Percentiles rank a stretch among this genome's conserved stretches.
Conservation (phyloP, 1,140 invertebrate species). For the Mycetomoellerius zeteki region DNA sequence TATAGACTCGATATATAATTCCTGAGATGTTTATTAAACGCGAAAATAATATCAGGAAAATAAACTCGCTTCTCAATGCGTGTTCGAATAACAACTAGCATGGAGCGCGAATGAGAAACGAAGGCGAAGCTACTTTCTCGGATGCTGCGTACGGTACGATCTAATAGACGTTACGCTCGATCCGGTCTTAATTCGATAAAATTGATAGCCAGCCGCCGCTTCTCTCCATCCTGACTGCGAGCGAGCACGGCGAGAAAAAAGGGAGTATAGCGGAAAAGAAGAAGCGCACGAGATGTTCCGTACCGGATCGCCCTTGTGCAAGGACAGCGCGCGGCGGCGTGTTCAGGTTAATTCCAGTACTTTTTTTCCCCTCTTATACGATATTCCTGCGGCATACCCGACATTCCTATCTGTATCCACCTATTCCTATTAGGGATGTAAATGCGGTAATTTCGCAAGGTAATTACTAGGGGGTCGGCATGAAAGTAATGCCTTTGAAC, state of each 20-base stretch:
- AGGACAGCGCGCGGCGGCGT: slow-evolving; percentile 73
- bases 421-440: slow-evolving; percentile 83
- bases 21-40: slow-evolving; percentile 23
- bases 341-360: slow-evolving; percentile 74
- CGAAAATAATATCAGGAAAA: slow-evolving; percentile 35
- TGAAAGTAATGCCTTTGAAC: slow-evolving; percentile 80
- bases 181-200: slow-evolving; percentile 76
- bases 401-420: slow-evolving; percentile 81
- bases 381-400: slow-evolving; percentile 76
- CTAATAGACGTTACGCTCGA: slow-evolving; percentile 75
- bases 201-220: slow-evolving; percentile 68
- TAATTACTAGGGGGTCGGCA: slow-evolving; percentile 79
- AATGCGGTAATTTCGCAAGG: slow-evolving; percentile 81
- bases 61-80: slow-evolving; percentile 29
- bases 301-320: slow-evolving; percentile 71
- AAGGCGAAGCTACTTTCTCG: slow-evolving; percentile 36
- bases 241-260: slow-evolving; percentile 42
- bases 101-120: slow-evolving; percentile 49
- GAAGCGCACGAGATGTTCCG: slow-evolving; percentile 50
- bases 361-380: slow-evolving; percentile 60
- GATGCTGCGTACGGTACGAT: slow-evolving; percentile 46
- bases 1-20: not conserved
- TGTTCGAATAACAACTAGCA: slow-evolving; percentile 39
- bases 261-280: not conserved
- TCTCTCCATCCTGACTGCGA: slow-evolving; percentile 24